These are phyloP conservation scores for Nomada lathburiana DNA, from an alignment of 2,888 invertebrate genomes.

Conservation along the genomic window DNA sequence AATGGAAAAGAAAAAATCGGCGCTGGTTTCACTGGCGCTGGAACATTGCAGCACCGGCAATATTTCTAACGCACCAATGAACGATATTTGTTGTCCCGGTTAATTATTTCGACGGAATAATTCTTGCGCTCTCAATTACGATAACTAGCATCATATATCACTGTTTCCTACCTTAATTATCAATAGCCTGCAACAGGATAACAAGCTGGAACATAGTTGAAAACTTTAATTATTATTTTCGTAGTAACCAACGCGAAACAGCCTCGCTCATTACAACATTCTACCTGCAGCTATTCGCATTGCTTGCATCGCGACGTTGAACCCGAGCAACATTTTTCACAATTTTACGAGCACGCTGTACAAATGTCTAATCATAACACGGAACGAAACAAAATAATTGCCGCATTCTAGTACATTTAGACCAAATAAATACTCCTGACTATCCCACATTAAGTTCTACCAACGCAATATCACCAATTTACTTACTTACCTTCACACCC, in stretches of 20 bases:
- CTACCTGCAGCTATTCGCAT: neutral
- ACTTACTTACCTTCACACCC: neutral
- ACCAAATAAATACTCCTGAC: neutral
- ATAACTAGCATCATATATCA: too few species aligned
- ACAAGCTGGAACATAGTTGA: neutral
- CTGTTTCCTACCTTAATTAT: neutral
- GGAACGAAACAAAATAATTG: neutral
- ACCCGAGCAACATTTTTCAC: neutral
- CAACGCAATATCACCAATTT: neutral
- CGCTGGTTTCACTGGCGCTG: neutral
- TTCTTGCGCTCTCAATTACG: too few species aligned
- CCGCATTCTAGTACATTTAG: neutral
- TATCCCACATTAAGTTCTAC: neutral
- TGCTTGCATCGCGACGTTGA: neutral
- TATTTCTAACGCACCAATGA: neutral
- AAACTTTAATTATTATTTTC: slow-evolving; percentile 3
- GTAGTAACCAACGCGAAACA: slow-evolving; percentile 3
- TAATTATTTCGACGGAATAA: too few species aligned
- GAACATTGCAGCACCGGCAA: neutral
- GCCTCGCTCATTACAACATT: neutral
- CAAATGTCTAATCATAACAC: neutral
- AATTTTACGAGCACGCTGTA: neutral
- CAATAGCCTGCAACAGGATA: neutral
- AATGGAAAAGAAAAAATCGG: neutral
- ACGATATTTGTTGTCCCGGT: neutral